Base-by-base conservation (phyloP, 2,797 vertebrate species). In the Gambelia wislizenii region DNA sequence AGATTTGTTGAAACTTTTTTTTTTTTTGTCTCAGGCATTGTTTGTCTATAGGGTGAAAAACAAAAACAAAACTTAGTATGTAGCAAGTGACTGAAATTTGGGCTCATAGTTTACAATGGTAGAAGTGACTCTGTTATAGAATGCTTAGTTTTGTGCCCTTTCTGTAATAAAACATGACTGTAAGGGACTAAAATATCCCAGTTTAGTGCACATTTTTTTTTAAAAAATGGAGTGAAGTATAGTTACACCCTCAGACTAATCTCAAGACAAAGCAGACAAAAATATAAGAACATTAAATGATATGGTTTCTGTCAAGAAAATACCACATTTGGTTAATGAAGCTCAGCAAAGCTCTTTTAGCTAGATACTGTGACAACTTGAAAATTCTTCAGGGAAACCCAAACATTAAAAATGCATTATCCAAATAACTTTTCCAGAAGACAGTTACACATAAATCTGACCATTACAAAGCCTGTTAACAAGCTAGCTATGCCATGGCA, bases 351-450 rank as follows among this genome's bases (percentile, higher is more conserved):
- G 39, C 30, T 30, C 33, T 49, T 47, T 69, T 83, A 83, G 27
- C 59, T 64, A 42, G 83, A 84, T 52, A 44, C 44, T n/a, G 47
- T 52, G 47, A 49, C 20, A 72, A 84, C 47, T 27, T 72, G n/a
- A 69, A 70, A 72, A 74, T 54, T 74, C 83, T 74, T 56, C n/a
- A 25, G 83, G 67, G 49, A 84, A 72, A 56, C 10, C n/a, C n/a
- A 56, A 74, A 74, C 12, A 56, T 84, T 72, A 84, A 30, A 64
- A 84, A 25, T 36, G n/a, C 49, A 74, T 74, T 74, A 54, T 4
- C 42, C 49, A 85, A 85, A 59, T 44, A 59, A 75, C 36, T 85
- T 42, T 79, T 52, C n/a, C 64, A 85, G 70, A 59, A 72, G 52
- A 75, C 30, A 8, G 36, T 70, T 70, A 84, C 64, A 49, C 44